Percentiles rank a stretch among this genome's conserved stretches.
These are phyloP conservation scores for Psophia crepitans DNA, from an alignment of 2,113 vertebrate species.

Conservation along the genomic window DNA sequence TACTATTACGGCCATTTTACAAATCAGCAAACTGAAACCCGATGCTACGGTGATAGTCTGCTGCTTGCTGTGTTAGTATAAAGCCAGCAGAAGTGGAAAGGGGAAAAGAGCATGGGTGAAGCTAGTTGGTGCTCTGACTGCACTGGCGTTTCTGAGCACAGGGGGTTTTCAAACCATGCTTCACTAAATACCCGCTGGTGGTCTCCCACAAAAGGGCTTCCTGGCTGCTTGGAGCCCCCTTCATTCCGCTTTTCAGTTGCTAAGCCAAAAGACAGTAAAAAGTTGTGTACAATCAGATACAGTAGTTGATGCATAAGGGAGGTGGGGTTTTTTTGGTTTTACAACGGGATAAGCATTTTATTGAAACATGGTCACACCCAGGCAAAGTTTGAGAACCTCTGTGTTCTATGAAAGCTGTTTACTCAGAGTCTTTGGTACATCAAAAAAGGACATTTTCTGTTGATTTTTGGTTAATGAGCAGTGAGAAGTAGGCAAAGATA, in stretches of 20 bases:
- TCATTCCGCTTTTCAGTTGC: background rate
- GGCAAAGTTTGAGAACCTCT: background rate
- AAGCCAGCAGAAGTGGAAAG: background rate
- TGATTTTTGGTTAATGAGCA: slow-evolving; percentile 49
- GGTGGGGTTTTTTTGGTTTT: background rate
- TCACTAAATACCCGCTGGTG: background rate
- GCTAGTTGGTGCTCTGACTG: background rate
- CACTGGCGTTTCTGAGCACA: background rate
- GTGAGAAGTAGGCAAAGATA: slow-evolving; percentile 6
- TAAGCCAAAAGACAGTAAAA: background rate
- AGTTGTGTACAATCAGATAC: background rate
- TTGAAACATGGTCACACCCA: background rate
- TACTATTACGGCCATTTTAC: background rate
- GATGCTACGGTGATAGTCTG: background rate
- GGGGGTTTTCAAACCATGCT: background rate
- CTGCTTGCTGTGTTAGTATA: background rate
- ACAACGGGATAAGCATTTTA: background rate
- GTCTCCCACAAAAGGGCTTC: background rate
- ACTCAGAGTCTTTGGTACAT: background rate
- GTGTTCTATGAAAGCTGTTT: slow-evolving; percentile 14
- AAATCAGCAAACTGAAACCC: background rate
- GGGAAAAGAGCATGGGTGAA: background rate
- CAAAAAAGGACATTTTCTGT: background rate
- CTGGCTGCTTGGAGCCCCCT: background rate
- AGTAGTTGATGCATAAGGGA: background rate